Base-by-base conservation (phyloP, 2,797 vertebrate genomes). In the Phyllotis vaccarum region DNA sequence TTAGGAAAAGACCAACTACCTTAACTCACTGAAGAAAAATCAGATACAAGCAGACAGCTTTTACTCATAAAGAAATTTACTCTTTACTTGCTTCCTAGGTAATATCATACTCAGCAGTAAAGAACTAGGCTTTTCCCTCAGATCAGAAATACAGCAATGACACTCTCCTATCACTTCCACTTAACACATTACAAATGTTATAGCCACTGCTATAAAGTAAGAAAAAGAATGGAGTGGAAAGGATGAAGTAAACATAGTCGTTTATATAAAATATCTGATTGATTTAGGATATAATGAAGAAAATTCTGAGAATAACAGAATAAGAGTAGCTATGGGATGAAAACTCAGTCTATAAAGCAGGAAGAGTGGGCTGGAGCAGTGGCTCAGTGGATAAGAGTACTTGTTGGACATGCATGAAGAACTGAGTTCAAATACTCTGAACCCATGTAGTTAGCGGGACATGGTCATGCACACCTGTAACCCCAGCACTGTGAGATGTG, bases 61-160 rank as follows among this genome's bases (percentile, higher is more conserved):
- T 40, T 16, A 78, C 74, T 75, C 58, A 94, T 93, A 76, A 64
- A 76, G 40, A 89, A 76, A 78, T 43, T 56, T 46, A 89, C 68
- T 68, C 19, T 58, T 11, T 7, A 40, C 66, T 29, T 87, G 21
- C 66, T 46, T 40, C 5, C 52, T 3, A 27, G 7, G 5, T 62
- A 37, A 85, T 49, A 34, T 83, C 43, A 66, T 37, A 58, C 4
- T 83, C 79, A 82, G 49, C 12, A 8, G 29, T 54, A 79, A 43
- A 78, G 24, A 37, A 87, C 49, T 40, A 90, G 60, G 19, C 5
- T 74, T 76, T 79, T 19, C 34, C 12, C 46, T 31, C 64, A 83
- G 17, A 79, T 79, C 31, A 96, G 40, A 58, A 82, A 86, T 72
- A 86, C 68, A 52, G 34, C 54, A 74, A 82, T 40, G 29, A 86